These are phyloP conservation scores for Cephus spinipes DNA, from an alignment of 2,888 invertebrate species.

Conservation along the genomic window DNA sequence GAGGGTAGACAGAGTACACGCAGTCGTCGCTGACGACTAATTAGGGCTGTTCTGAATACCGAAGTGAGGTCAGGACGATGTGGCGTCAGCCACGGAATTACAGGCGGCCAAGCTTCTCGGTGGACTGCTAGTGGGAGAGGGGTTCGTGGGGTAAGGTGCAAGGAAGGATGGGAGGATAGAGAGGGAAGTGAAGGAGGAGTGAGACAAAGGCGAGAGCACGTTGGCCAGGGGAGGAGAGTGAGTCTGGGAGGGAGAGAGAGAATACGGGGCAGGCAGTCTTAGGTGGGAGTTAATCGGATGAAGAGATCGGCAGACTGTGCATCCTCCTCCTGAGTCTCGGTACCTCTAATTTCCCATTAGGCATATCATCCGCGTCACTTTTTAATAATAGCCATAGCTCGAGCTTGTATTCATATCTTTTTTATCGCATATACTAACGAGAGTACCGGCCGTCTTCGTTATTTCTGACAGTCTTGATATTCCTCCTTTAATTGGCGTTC, in stretches of 20 bases:
- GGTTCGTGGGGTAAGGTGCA: neutral
- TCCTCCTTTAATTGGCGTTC: neutral
- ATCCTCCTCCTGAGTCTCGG: slow-evolving; percentile 46
- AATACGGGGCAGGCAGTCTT: slow-evolving; percentile 19
- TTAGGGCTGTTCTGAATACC: slow-evolving; percentile 23
- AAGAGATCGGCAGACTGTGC: slow-evolving; percentile 58
- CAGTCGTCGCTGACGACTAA: slow-evolving; percentile 12
- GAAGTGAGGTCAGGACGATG: slow-evolving; percentile 24
- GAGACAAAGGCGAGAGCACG: neutral
- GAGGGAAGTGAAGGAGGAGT: neutral
- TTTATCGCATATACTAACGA: neutral
- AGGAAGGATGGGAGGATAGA: neutral
- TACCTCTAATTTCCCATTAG: neutral
- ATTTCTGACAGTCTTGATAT: neutral
- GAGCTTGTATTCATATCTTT: neutral
- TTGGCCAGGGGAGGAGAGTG: slow-evolving; percentile 11
- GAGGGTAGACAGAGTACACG: neutral
- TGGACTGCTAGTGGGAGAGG: neutral
- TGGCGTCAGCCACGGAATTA: slow-evolving; percentile 7
- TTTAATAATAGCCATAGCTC: neutral
- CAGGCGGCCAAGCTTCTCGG: slow-evolving; percentile 1
- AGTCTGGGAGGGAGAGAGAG: neutral
- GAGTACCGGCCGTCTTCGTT: neutral
- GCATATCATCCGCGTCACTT: neutral
- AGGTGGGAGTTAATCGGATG: slow-evolving; percentile 57